Base-by-base conservation (phyloP, 2,113 vertebrate species). In the Mohoua ochrocephala region DNA sequence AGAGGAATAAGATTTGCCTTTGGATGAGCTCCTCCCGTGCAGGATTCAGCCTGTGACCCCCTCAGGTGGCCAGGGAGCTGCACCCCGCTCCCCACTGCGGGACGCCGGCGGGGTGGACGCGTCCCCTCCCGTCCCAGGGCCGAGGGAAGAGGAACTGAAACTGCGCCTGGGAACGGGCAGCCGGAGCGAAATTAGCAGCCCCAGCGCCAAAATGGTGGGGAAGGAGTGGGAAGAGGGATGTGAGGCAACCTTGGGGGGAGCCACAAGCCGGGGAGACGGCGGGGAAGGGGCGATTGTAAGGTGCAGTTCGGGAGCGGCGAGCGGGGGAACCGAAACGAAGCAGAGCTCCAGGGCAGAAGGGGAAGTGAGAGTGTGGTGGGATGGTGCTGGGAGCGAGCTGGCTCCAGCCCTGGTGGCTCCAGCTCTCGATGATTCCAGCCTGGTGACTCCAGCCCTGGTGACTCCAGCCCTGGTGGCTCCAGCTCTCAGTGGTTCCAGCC, bases 61-160 rank as follows among this genome's bases (percentile, higher is more conserved):
- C 21, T 4, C 1, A 27, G 54, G 33, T 61, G 24, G 13, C 30
- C 0, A 13, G 57, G 87, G 31, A 35, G 15, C n/a, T 15, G 33
- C 69, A 19, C 16, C 35, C 45, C 2, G 0, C 42, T 50, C 22
- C 44, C 23, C 2, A 0, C 3, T 4, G n/a, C 0, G 1, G 74
- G 79, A 45, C 11, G 24, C 10, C 42, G 16, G 52, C 4, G 4
- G 64, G 27, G 73, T 17, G 61, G 84, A 75, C 41, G 4, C 2
- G 10, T 28, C 13, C 2, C 78, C 65, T 74, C 69, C 74, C 22
- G 0, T 19, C 53, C 78, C 8, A 0, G 16, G 84, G 92, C n/a
- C 0, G 0, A 24, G 84, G 37, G 71, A 91, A 89, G 41, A 30
- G 65, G 96, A 96, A 96, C 52, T 33, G 92, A 92, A 94, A 84